These are phyloP conservation scores for Barbus barbus DNA, from an alignment of 2,113 vertebrate genomes.

Conservation along the genomic window DNA sequence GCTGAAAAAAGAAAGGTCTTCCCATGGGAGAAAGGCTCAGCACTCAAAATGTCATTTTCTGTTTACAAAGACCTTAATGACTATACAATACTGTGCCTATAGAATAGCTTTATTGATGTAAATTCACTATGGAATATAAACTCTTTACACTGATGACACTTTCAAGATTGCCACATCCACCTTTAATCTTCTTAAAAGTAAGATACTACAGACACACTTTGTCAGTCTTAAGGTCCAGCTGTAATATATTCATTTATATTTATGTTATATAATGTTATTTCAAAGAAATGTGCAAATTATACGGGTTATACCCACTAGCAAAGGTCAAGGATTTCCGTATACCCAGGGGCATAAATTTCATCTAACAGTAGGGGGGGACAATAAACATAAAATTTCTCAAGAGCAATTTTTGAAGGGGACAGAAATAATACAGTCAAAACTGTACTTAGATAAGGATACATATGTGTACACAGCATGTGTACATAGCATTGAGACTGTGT, in stretches of 20 bases:
- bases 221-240: background rate
- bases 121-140: background rate
- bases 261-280: too few relatives aligned
- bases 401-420: too few relatives aligned
- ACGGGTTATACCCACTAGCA: too few relatives aligned
- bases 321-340: too few relatives aligned
- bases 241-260: background rate
- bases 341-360: too few relatives aligned
- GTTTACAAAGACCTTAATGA: background rate
- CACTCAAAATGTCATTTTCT: background rate
- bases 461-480: too few relatives aligned
- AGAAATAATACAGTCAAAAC: too few relatives aligned
- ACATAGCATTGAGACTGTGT: too few relatives aligned
- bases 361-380: too few relatives aligned
- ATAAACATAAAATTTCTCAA: too few relatives aligned
- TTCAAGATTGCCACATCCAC: background rate
- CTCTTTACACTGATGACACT: background rate
- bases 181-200: background rate
- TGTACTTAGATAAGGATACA: too few relatives aligned
- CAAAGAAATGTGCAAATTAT: too few relatives aligned
- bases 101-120: background rate
- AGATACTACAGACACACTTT: background rate
- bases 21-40: background rate
- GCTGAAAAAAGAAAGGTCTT: background rate
- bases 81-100: background rate